Base-by-base conservation (phyloP, 2,113 vertebrate genomes). In the Centrocercus urophasianus region DNA sequence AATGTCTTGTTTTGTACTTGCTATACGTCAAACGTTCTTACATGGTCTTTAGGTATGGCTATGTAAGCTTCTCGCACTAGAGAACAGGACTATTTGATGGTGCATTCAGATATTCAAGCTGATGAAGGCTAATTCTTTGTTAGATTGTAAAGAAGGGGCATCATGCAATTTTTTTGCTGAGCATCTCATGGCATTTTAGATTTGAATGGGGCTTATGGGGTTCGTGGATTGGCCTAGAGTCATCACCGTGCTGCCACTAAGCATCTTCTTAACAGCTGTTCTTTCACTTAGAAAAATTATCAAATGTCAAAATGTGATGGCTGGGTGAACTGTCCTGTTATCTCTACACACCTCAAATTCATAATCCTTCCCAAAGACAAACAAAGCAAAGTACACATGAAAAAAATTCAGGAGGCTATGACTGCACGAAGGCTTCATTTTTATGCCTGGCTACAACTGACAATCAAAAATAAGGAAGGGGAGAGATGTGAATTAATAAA, bases 201-300 rank as follows among this genome's bases (percentile, higher is more conserved):
- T 95, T 96, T 85, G 88, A 93, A 92, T 86, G 59, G 57, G 56
- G 60, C 45, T 90, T 95, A 75, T 19, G 27, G 42, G 32, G 67
- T 83, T 95, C 64, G 45, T 83, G 52, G 93, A 94, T 85, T 92
- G 69, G 69, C 43, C 81, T 86, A 77, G 87, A 93, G 94, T 96
- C 75, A 83, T 87, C 66, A 80, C 73, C 57, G 76, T 47, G 38
- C 90, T 96, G 93, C 79, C 89, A 87, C 63, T 75, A 76, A 82
- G 54, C 54, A 61, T 95, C 95, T 92, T 95, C 86, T 95, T 93
- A 95, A 77, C 80, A 93, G 59, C 86, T 92, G 60, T 73, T 93
- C 77, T 93, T 93, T 90, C 74, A 65, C 78, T 82, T 65, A 65
- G 57, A 86, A 93, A 93, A 67, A 85, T 91, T 95, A 86, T 89